Evolutionary conservation across 2,113 vertebrate genomes (phyloP).

Genomic region (Eonycteris spelaea): DNA sequence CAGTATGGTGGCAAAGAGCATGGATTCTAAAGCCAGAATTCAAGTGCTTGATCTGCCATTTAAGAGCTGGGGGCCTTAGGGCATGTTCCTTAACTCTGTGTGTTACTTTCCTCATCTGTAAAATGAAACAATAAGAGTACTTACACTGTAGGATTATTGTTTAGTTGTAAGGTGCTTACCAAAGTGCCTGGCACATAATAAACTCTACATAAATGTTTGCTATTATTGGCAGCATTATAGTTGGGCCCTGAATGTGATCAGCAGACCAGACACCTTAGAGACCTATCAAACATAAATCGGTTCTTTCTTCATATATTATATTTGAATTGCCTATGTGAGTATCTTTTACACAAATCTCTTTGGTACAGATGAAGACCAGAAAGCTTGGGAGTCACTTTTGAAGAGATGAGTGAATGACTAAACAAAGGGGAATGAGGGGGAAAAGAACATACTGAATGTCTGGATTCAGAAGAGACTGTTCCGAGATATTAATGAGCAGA

Average conservation of each 20-base stretch:
- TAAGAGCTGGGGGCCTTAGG: background rate
- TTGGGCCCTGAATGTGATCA: background rate
- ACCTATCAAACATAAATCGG: background rate
- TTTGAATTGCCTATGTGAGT: background rate
- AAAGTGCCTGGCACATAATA: background rate
- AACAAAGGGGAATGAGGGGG: constrained; percentile 72
- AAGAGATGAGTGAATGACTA: constrained; percentile 69
- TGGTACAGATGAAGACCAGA: constrained; percentile 60
- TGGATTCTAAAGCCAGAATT: background rate
- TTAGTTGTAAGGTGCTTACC: background rate
- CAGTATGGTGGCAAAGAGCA: background rate
- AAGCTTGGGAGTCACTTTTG: constrained; percentile 69
- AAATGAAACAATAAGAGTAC: background rate
- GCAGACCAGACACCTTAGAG: background rate
- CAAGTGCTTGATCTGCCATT: background rate
- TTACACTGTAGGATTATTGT: background rate
- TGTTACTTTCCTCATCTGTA: background rate
- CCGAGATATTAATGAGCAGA: constrained; percentile 71
- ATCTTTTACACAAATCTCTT: background rate
- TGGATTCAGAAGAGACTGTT: constrained; percentile 65
- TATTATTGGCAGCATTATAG: background rate
- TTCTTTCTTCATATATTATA: background rate
- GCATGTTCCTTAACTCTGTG: background rate
- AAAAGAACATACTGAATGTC: constrained; percentile 67
- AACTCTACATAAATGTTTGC: background rate